phyloP scores from a whole-genome alignment of 2,888 invertebrate species.

The Phytoseiulus persimilis region DNA sequence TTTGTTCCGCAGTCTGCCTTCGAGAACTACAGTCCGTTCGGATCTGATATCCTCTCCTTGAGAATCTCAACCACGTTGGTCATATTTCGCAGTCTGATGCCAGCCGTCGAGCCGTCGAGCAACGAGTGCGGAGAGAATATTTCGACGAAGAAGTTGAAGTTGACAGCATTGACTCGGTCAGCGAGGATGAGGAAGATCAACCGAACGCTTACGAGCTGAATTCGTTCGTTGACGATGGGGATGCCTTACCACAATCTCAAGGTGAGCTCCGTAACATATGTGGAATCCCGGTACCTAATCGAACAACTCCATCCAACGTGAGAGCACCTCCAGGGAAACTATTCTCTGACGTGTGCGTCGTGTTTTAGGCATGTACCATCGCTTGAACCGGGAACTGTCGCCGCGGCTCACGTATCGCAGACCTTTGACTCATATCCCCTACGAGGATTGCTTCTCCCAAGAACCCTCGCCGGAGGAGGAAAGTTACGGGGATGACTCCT shows the following conservation, averaged over 20 bases:
- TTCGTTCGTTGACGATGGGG: conserved; percentile 14
- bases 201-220: conserved; percentile 9
- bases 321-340: not conserved
- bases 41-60: not conserved
- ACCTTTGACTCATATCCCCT: not conserved
- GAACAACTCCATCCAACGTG: no score
- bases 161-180: conserved; percentile 7
- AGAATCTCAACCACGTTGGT: not conserved
- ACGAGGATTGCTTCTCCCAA: conserved; percentile 25
- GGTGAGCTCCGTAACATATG: no score
- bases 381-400: not conserved
- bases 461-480: not conserved
- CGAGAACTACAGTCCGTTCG: no score
- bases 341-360: not conserved
- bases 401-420: not conserved
- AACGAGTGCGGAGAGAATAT: not conserved
- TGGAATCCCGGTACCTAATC: not conserved
- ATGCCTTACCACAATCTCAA: not conserved
- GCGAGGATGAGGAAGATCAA: not conserved
- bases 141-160: conserved; percentile 9
- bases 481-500: not conserved
- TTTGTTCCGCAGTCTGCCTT: no score
- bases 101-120: not conserved
- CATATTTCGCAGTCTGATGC: not conserved
- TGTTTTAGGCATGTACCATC: conserved; percentile 16